Base-by-base conservation (phyloP, 2,888 invertebrate genomes). In the Sphecodes monilicornis region DNA sequence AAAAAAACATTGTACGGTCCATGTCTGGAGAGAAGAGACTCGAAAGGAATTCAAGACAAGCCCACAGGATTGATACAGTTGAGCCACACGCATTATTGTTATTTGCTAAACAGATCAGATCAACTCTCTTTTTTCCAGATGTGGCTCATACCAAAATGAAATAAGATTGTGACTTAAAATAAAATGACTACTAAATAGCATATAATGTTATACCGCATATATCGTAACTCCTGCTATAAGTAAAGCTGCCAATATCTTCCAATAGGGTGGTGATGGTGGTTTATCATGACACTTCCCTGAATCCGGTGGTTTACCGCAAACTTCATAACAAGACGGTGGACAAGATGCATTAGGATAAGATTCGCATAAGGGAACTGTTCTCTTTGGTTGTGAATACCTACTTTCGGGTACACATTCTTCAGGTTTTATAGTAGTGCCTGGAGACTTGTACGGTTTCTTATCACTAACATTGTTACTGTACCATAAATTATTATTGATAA, bases 161-260 rank as follows among this genome's bases (percentile, higher is more conserved):
- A 32, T 50, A 16, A 36, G 16, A 69, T 43, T 3, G 3, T 54
- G n/a, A 22, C 5, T 26, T 64, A 41, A n/a, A 29, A 71, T 36
- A 46, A 60, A 50, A 66, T 29, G 11, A 46, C 77, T 41, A 70
- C 29, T 39, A 74, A 70, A 46, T 29, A 50, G 66, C 11, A 39
- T n/a, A 54, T 68, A 22, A 18, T 64, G 76, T 41, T 32, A 82
- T 89, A 94, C 94, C 86, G 88, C 87, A 69, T 91, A 92, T 74
- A 91, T 87, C 41, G 93, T 90, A 54, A 93, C 91, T 84, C 94
- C 94, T 26, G 94, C 91, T 46, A 94, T 84, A 60, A 94, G 50
- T 46, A 94, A 69, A 10, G 92, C 92, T 43, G 93, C 91, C 46
- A 94, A 82, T 75, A 94, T 91, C 84, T 94, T 93, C 94, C 94